A percentile compares a stretch with the other conserved stretches of the same genome.
These are phyloP conservation scores for Notolepis coatsorum DNA, from an alignment of 2,797 vertebrate genomes.

Conservation along the genomic window DNA sequence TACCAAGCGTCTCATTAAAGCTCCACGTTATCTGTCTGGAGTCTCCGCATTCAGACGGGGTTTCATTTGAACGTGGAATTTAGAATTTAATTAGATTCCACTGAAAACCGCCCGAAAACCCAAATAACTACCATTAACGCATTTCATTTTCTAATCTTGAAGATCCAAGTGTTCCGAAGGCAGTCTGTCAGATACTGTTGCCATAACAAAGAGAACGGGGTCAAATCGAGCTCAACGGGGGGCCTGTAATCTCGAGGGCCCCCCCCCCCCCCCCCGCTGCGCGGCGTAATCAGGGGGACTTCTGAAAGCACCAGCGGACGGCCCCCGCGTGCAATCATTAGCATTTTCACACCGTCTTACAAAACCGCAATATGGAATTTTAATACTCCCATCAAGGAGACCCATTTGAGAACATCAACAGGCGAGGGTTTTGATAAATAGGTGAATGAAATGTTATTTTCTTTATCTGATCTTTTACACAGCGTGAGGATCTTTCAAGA, in stretches of 20 bases:
- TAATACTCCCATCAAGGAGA: background rate
- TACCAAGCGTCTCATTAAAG: background rate
- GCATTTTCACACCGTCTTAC: background rate
- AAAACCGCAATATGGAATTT: background rate
- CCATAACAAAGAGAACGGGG: conserved; percentile 26
- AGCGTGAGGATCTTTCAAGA: too few relatives aligned
- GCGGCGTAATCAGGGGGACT: conserved; percentile 24
- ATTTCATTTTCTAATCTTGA: background rate
- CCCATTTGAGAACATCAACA: too few relatives aligned
- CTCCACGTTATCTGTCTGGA: background rate
- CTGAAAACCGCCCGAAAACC: background rate
- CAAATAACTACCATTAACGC: background rate
- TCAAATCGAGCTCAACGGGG: conserved; percentile 14
- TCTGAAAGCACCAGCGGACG: background rate
- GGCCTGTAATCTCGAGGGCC: conserved; percentile 21
- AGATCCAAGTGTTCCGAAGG: background rate
- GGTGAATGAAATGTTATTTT: too few relatives aligned
- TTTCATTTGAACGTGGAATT: background rate
- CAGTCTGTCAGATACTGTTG: conserved; percentile 1
- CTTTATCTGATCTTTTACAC: too few relatives aligned
- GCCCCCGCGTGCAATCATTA: background rate
- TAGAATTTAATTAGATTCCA: background rate
- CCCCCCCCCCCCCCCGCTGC: conserved; percentile 18
- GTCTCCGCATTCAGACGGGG: background rate
- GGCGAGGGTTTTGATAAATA: too few relatives aligned